Conservation (phyloP, 2,797 vertebrate genomes). For the Rhynchonycteris naso region DNA sequence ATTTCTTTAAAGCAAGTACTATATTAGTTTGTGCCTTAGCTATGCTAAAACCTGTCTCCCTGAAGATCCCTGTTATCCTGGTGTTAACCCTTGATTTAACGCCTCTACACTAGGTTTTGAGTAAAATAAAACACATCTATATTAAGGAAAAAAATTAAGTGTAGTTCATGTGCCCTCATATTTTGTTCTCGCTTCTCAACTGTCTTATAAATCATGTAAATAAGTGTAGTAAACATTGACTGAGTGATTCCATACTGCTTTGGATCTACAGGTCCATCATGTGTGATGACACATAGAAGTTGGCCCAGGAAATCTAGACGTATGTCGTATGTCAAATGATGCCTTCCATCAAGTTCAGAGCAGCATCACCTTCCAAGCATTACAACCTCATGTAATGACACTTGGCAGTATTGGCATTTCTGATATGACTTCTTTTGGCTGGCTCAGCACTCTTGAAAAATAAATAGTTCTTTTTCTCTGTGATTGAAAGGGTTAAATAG, state of each 20-base stretch:
- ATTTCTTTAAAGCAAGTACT: constrained; percentile 6
- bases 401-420: constrained; percentile 83
- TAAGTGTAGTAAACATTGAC: constrained; percentile 60
- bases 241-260: constrained; percentile 53
- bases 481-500: constrained; percentile 89
- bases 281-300: constrained; percentile 63
- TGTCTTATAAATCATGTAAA: constrained; percentile 53
- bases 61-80: neutral
- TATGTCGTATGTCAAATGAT: constrained; percentile 72
- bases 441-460: constrained; percentile 85
- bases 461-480: constrained; percentile 83
- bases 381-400: constrained; percentile 77
- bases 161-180: neutral
- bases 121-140: neutral
- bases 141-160: constrained; percentile 9
- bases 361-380: constrained; percentile 72
- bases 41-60: neutral
- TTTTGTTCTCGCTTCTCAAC: neutral
- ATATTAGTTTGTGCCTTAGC: neutral
- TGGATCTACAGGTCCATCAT: constrained; percentile 58
- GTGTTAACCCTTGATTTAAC: neutral
- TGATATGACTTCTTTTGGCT: constrained; percentile 80
- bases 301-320: constrained; percentile 73
- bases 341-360: constrained; percentile 81
- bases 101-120: neutral